Evolutionary conservation across 1,140 invertebrate species (phyloP), one percentile per base, ranked within the genome.

Genomic region (Geopemphigus sp.): DNA sequence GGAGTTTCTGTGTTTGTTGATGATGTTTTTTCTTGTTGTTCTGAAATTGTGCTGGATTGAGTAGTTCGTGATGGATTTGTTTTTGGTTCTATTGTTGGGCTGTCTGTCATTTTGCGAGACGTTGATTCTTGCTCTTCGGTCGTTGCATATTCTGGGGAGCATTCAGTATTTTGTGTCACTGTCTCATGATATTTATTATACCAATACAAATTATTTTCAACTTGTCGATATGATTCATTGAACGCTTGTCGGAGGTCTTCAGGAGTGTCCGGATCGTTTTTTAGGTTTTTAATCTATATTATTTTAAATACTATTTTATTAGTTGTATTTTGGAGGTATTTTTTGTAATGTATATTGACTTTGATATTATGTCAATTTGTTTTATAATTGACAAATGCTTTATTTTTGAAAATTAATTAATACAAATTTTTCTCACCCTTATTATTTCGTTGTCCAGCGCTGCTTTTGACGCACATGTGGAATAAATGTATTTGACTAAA

Each of bases 391-490:
- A 6, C 22, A 5, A 12, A 19, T 12, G 1, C 22, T 15, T n/a
- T 29, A 15, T 61, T 64, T 64, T 11, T 32, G 0, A 19, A 39
- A 39, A 32, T 32, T 29, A 26, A 5, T 15, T 26, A 4, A 32
- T 0, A 12, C n/a, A 59, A 14, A 26, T n/a, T 32, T 11, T 47
- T 32, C 26, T 72, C 50, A 78, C 74, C 12, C 45, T 78, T 12
- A 12, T 12, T 1, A 78, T 78, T 78, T 78, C 74, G 1, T 15
- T 14, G 5, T 78, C 57, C 8, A 78, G 24, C 0, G 74, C 54
- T 19, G 15, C 57, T 50, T 78, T 78, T 5, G 74, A 78, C 3
- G 56, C 15, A 1, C 56, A 78, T 5, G 50, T 63, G n/a, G 74
- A 29, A 19, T 61, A 61, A 5, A 78, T 61, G 0, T 45, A 24